Evolutionary conservation across 2,888 invertebrate species (phyloP).

Genomic region (Eristalis arbustorum): DNA sequence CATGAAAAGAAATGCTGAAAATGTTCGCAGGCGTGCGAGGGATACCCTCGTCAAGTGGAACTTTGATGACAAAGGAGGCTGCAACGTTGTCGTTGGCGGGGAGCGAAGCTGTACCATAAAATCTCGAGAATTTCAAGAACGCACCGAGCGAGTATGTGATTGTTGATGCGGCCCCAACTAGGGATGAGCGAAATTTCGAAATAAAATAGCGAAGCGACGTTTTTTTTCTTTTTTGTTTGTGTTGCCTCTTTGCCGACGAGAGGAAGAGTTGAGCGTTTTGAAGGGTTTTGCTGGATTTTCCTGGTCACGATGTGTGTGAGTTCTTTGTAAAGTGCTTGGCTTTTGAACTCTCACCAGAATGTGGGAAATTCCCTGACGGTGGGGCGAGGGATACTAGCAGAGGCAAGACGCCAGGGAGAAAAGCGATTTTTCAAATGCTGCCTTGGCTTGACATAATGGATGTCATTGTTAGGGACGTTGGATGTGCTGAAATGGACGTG

Average conservation of each 20-base stretch:
- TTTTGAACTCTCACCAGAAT: conserved; percentile 49
- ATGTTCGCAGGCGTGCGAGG: background rate
- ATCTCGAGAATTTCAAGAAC: conserved; percentile 49
- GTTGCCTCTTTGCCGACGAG: background rate
- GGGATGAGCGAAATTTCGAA: conserved; percentile 4
- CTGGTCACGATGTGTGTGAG: background rate
- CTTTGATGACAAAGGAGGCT: background rate
- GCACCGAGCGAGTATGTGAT: conserved; percentile 11
- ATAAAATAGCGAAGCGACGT: background rate
- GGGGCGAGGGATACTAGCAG: background rate
- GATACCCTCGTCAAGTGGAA: background rate
- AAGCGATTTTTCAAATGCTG: conserved; percentile 49
- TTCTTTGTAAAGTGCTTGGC: conserved; percentile 24
- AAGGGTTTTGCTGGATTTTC: background rate
- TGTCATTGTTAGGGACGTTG: conserved; percentile 46
- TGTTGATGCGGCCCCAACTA: conserved; percentile 19
- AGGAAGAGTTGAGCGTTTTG: too few species aligned
- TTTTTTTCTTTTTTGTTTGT: background rate
- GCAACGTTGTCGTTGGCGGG: background rate
- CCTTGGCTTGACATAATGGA: conserved; percentile 12
- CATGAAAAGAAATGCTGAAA: background rate
- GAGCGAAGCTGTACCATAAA: background rate
- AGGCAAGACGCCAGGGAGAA: background rate
- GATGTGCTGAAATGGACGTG: background rate
- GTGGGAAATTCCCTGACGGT: conserved; percentile 47